Conservation (phyloP, 2,113 vertebrate genomes). For the Petaurus breviceps region DNA sequence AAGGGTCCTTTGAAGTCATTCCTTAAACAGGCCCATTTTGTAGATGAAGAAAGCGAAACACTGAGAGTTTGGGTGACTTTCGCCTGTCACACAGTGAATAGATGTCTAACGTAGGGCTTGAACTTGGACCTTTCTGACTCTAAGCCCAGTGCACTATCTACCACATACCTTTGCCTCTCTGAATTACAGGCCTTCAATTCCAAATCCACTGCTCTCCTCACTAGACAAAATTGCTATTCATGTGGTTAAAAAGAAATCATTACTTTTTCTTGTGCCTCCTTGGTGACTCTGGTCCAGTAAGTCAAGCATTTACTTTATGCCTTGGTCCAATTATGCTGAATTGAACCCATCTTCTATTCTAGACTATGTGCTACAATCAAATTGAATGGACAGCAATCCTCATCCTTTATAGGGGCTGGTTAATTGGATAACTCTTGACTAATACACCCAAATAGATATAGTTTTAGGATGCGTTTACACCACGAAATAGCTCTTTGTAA, state of each 20-base stretch:
- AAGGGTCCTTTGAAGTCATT: too few relatives aligned
- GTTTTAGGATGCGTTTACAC: neutral
- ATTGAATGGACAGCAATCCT: neutral
- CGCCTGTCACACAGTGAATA: neutral
- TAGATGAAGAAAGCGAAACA: neutral
- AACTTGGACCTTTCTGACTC: neutral
- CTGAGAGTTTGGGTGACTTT: neutral
- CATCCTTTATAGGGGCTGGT: neutral
- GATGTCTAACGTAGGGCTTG: neutral
- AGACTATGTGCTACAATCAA: neutral
- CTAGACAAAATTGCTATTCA: neutral
- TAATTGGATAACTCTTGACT: neutral
- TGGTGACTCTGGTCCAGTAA: neutral
- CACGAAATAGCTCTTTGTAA: neutral
- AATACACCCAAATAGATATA: neutral
- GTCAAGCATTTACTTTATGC: neutral
- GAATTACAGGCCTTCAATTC: neutral
- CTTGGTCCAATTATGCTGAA: slow-evolving; percentile 25
- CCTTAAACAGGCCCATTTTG: neutral
- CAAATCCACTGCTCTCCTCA: neutral
- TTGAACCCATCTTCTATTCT: slow-evolving; percentile 15
- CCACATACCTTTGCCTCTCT: neutral
- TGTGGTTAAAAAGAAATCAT: neutral
- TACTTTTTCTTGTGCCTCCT: neutral
- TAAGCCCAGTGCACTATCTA: neutral